These are phyloP conservation scores for Cepaea hortensis DNA, from an alignment of 2,888 invertebrate genomes.

Conservation along the genomic window DNA sequence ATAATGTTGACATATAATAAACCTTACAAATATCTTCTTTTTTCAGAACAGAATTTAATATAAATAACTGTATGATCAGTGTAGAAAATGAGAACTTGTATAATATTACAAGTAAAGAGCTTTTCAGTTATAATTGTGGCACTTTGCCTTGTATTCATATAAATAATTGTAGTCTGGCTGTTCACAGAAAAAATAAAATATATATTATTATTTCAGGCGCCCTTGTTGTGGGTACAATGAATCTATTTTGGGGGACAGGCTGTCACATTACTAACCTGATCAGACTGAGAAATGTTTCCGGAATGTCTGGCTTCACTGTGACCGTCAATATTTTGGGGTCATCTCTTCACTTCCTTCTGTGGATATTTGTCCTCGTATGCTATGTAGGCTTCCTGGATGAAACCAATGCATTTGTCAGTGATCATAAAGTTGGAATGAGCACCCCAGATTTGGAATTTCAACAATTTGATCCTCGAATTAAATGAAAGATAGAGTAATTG, in stretches of 20 bases:
- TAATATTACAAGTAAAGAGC: no score
- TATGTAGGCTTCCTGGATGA: constrained; percentile 47
- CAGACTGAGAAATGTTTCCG: constrained; percentile 30
- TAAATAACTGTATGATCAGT: no score
- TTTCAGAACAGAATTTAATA: no score
- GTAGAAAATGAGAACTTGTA: no score
- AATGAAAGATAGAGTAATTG: background rate
- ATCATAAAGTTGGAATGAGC: background rate
- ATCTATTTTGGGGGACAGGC: constrained; percentile 50
- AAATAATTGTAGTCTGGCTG: no score
- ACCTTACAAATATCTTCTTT: no score
- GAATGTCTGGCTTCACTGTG: constrained; percentile 37
- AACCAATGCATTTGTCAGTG: background rate
- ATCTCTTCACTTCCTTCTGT: constrained; percentile 35
- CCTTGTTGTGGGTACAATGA: constrained; percentile 40
- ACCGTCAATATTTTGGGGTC: constrained; percentile 34
- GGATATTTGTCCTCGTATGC: constrained; percentile 31
- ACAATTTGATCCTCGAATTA: background rate
- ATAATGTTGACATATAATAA: no score
- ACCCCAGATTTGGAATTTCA: background rate
- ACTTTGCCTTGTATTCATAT: no score
- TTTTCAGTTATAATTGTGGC: no score
- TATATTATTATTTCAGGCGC: constrained; percentile 35
- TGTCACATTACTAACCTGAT: constrained; percentile 43
- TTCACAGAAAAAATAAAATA: no score